These are phyloP conservation scores for Rugalucina vietnamica DNA, from an alignment of 2,888 invertebrate species.

Conservation along the genomic window DNA sequence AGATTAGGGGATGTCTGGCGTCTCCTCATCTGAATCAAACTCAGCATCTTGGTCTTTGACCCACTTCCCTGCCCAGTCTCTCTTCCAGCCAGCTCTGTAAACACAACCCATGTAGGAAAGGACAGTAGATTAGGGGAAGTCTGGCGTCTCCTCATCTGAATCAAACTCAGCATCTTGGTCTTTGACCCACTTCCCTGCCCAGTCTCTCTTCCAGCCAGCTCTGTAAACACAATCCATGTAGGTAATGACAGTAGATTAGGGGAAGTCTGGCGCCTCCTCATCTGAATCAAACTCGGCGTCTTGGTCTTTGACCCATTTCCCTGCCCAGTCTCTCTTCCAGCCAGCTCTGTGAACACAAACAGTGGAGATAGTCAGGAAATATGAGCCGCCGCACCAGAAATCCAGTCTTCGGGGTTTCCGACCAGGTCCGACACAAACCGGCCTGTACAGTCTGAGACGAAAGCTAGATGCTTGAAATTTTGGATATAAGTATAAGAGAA, in stretches of 20 bases:
- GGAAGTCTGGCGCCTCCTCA: slow-evolving; percentile 79
- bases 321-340: slow-evolving; percentile 81
- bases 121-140: slow-evolving; percentile 39
- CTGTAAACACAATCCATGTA: too few species aligned
- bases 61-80: slow-evolving; percentile 80
- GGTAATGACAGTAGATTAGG: too few species aligned
- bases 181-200: slow-evolving; percentile 79
- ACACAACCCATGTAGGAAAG: too few species aligned
- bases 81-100: slow-evolving; percentile 82
- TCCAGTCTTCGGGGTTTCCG: too few species aligned
- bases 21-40: slow-evolving; percentile 83
- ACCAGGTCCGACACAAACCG: too few species aligned
- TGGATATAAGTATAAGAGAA: too few species aligned
- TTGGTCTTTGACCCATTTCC: slow-evolving; percentile 81
- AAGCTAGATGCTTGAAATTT: too few species aligned
- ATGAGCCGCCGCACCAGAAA: too few species aligned
- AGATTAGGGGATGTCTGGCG: slow-evolving; percentile 67
- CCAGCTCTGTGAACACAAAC: too few species aligned
- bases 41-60: slow-evolving; percentile 81
- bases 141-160: slow-evolving; percentile 81
- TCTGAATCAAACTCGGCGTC: slow-evolving; percentile 83
- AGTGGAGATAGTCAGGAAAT: too few species aligned
- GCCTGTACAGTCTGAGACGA: too few species aligned
- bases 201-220: slow-evolving; percentile 82
- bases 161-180: slow-evolving; percentile 83